Base-by-base conservation (phyloP, 2,797 vertebrate species). In the Sebastes itinus region DNA sequence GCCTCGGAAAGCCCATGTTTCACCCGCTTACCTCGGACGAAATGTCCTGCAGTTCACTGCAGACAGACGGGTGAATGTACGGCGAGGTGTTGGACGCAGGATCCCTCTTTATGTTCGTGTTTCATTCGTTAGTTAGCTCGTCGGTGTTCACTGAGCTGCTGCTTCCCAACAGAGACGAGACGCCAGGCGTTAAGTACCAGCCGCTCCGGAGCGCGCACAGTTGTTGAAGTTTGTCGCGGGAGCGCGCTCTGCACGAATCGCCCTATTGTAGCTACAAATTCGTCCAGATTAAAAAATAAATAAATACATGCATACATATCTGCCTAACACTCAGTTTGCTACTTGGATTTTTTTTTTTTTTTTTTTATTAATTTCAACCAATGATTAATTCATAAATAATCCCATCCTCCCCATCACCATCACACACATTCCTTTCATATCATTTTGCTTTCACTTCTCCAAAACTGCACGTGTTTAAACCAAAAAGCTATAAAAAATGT, bases 151-250 rank as follows among this genome's bases (percentile, higher is more conserved):
- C 38, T 42, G 38, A 42, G 38, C 38, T 42, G 38, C 38, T 42
- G 38, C 38, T 42, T 42, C 38, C 38, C 38, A 42, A 42, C 38
- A 74, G 59, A 91, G 91, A 91, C 92, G 80, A 92, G 91, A 92
- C 94, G 88, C 82, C 86, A 89, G 91, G 77, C 88, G 77, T 89
- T 93, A 92, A 93, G 89, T 93, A 93, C 79, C 90, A 93, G 86
- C 92, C 86, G 83, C 80, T 87, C 89, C 66, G 59, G 91, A 80
- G 85, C 94, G 94, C 94, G 94, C 94, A 80, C 92, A 92, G 92
- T 93, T 87, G 90, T 91, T 90, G 84, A 94, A 94, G 91, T 91
- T 93, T 88, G 85, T 72, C 78, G 73, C 92, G 93, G 83, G 93
- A 60, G 83, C 93, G 93, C 92, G 93, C 92, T 11, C 77, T 56